phyloP scores from a whole-genome alignment of 2,888 invertebrate genomes.

The Bombyx huttoni region DNA sequence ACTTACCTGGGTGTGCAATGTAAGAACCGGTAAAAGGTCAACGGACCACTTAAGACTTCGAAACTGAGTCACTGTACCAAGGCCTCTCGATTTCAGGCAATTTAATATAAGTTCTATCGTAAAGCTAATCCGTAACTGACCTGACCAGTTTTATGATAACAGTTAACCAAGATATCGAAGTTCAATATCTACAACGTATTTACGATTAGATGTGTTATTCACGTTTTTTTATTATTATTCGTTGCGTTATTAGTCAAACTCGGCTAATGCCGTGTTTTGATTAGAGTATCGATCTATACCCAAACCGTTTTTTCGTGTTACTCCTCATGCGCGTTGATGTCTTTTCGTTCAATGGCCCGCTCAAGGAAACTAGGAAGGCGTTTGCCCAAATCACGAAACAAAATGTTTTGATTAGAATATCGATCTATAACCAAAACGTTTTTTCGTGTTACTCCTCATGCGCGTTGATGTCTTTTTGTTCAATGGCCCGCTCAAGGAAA shows the following conservation, averaged over 20 bases:
- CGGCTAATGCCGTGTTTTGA: background rate
- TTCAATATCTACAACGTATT: constrained; percentile 7
- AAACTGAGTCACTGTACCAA: constrained; percentile 68
- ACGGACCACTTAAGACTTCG: constrained; percentile 57
- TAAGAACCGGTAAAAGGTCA: constrained; percentile 57
- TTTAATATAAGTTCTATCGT: constrained; percentile 24
- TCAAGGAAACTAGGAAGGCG: constrained; percentile 53
- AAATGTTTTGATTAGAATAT: constrained; percentile 6
- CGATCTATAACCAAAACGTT: background rate
- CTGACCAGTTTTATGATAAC: constrained; percentile 31
- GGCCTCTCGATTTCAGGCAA: constrained; percentile 53
- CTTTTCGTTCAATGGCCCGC: constrained; percentile 35
- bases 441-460: constrained; percentile 3
- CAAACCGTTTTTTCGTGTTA: background rate
- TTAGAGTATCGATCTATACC: background rate
- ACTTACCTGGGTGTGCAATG: constrained; percentile 21
- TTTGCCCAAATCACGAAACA: constrained; percentile 20
- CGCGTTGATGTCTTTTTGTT: constrained; percentile 38
- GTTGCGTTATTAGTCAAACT: background rate
- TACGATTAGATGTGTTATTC: background rate
- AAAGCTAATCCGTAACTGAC: constrained; percentile 19
- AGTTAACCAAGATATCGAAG: constrained; percentile 2
- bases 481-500: constrained; percentile 42
- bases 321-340: constrained; percentile 27
- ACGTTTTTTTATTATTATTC: too few relatives aligned